Evolutionary conservation across 2,888 invertebrate genomes (phyloP).

Genomic region (Drosophila multiciliata): DNA sequence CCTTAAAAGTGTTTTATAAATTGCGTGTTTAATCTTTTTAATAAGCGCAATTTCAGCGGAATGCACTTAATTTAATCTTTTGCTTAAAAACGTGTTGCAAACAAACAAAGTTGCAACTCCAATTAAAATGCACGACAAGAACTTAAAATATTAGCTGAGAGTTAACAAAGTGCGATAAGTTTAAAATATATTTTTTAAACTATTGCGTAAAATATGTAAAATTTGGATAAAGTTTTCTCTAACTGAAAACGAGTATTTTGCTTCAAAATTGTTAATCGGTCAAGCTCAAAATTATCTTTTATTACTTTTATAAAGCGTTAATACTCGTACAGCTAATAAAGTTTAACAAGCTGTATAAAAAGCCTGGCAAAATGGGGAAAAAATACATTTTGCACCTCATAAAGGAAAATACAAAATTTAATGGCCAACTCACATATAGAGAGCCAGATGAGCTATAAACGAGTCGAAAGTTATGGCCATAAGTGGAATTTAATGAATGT

Average conservation of each 20-base stretch:
- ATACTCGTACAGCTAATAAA: too few relatives aligned
- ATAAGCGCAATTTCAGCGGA: slow-evolving; percentile 58
- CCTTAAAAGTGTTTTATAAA: slow-evolving; percentile 32
- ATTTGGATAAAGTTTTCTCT: neutral
- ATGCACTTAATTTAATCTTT: slow-evolving; percentile 7
- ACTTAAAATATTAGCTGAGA: accelerated
- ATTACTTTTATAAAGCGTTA: neutral
- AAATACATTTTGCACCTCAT: slow-evolving; percentile 78
- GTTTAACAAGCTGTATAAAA: slow-evolving; percentile 54
- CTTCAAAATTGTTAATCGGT: neutral
- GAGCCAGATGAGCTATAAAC: slow-evolving; percentile 43
- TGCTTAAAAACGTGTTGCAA: neutral
- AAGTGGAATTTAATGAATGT: slow-evolving; percentile 49
- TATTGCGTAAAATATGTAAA: neutral
- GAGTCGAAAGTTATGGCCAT: slow-evolving; percentile 46
- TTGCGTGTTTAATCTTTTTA: slow-evolving; percentile 52
- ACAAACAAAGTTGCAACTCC: neutral
- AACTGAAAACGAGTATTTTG: neutral
- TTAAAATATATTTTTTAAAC: neutral
- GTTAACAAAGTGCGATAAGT: neutral
- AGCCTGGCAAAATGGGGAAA: slow-evolving; percentile 50
- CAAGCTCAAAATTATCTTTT: neutral
- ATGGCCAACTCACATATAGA: slow-evolving; percentile 52
- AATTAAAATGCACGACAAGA: neutral
- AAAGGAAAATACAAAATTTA: slow-evolving; percentile 54